Conservation (phyloP, 2,888 invertebrate species). For the Conchocele bisecta region DNA sequence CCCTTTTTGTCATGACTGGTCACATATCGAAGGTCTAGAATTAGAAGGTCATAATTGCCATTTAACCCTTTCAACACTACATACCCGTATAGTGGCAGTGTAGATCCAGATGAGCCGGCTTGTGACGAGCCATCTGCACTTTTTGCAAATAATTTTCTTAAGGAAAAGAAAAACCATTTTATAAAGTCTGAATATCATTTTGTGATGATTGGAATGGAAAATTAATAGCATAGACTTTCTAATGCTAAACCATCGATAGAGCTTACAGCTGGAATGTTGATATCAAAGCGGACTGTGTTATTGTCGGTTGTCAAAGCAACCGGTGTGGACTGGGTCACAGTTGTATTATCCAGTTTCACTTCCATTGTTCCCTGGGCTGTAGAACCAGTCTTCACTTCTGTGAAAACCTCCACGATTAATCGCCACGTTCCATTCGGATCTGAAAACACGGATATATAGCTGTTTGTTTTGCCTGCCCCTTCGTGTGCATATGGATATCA, state of each 20-base stretch:
- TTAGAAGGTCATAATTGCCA: no score
- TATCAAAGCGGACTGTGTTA: conserved; percentile 31
- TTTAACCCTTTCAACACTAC: no score
- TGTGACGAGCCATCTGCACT: no score
- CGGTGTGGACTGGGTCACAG: conserved; percentile 32
- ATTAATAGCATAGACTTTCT: neutral
- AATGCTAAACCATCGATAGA: neutral
- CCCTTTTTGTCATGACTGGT: no score
- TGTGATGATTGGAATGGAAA: neutral
- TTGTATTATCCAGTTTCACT: conserved; percentile 50
- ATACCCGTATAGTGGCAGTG: no score
- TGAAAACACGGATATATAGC: no score
- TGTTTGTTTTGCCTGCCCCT: no score
- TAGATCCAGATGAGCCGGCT: no score
- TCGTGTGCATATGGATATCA: no score
- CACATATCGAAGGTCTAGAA: no score
- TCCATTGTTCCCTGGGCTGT: conserved; percentile 53
- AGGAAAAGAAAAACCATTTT: neutral
- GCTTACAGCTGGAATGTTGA: conserved; percentile 52
- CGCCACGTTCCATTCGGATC: conserved; percentile 61
- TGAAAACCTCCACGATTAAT: conserved; percentile 57
- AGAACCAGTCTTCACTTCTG: conserved; percentile 38
- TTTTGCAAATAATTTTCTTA: no score
- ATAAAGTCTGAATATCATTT: no score
- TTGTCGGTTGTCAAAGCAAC: conserved; percentile 45